Percentiles rank a stretch among this genome's conserved stretches.
Conservation (phyloP, 2,888 invertebrate species). For the Rhogogaster chlorosoma region DNA sequence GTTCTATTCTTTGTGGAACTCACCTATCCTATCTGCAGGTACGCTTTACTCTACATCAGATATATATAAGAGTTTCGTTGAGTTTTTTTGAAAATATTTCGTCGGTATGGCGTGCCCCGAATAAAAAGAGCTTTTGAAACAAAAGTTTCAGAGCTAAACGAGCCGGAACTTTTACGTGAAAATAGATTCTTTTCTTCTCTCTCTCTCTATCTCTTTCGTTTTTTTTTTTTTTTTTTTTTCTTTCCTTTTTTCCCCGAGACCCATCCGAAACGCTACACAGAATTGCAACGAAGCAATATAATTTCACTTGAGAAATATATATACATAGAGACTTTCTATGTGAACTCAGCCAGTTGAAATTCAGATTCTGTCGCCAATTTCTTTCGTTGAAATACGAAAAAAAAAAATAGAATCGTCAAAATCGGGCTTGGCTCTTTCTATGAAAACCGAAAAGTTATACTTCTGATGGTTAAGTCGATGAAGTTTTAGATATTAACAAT, state of each 20-base stretch:
- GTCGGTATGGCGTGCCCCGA: not conserved
- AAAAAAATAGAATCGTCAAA: too few species aligned
- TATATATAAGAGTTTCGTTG: not conserved
- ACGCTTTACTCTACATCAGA: not conserved
- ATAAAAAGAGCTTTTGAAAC: slow-evolving; percentile 10
- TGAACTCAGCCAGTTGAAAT: not conserved
- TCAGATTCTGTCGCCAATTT: not conserved
- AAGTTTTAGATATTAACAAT: too few species aligned
- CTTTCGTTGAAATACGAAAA: not conserved
- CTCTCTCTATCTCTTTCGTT: not conserved
- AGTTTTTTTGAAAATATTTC: slow-evolving; percentile 12
- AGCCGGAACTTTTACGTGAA: slow-evolving; percentile 19
- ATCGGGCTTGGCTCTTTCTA: too few species aligned
- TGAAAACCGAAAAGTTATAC: too few species aligned
- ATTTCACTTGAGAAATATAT: not conserved
- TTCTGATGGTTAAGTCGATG: too few species aligned
- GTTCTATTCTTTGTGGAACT: not conserved
- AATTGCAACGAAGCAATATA: not conserved
- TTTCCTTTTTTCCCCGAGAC: not conserved
- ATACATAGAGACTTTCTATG: not conserved
- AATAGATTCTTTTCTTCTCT: not conserved
- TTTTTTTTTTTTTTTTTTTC: not conserved
- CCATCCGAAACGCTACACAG: not conserved
- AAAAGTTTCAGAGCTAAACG: slow-evolving; percentile 25
- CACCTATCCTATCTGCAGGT: not conserved